phyloP scores from a whole-genome alignment of 2,888 invertebrate genomes.

The Protula sp. region DNA sequence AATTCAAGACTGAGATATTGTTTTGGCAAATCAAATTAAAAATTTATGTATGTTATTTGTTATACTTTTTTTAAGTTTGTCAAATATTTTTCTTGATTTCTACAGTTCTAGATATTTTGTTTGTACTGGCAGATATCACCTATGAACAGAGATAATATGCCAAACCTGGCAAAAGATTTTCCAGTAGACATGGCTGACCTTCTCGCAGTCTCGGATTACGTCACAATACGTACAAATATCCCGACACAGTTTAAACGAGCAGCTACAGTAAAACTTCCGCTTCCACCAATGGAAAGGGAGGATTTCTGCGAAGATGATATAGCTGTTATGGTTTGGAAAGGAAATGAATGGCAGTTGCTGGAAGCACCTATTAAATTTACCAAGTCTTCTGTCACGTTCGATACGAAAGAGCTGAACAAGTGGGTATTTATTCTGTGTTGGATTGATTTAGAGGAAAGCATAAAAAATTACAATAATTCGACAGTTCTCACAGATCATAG shows the following conservation, averaged over 20 bases:
- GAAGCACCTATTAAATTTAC: constrained; percentile 42
- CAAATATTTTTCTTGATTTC: too few relatives aligned
- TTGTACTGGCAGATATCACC: constrained; percentile 44
- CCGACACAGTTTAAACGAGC: constrained; percentile 26
- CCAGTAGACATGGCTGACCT: constrained; percentile 37
- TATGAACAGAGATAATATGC: constrained; percentile 33
- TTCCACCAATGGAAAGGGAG: constrained; percentile 36
- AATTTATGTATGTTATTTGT: too few relatives aligned
- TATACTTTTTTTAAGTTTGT: too few relatives aligned
- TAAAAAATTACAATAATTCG: background rate
- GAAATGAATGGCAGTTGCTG: constrained; percentile 37
- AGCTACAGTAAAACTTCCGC: constrained; percentile 47
- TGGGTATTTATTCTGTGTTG: constrained; percentile 20
- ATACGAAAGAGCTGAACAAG: constrained; percentile 40
- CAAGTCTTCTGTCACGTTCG: constrained; percentile 39
- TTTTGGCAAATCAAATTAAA: too few relatives aligned
- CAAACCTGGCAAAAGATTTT: constrained; percentile 29
- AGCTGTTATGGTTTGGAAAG: constrained; percentile 36
- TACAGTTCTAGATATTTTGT: too few relatives aligned
- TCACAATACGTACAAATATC: constrained; percentile 20
- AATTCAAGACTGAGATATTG: too few relatives aligned
- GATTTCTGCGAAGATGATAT: constrained; percentile 27
- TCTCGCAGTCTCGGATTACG: constrained; percentile 35
- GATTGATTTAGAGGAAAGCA: background rate
- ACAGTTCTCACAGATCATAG: background rate